A percentile compares a stretch with the other conserved stretches of the same genome.
phyloP scores from a whole-genome alignment of 2,113 vertebrate species.

The Electrona antarctica region DNA sequence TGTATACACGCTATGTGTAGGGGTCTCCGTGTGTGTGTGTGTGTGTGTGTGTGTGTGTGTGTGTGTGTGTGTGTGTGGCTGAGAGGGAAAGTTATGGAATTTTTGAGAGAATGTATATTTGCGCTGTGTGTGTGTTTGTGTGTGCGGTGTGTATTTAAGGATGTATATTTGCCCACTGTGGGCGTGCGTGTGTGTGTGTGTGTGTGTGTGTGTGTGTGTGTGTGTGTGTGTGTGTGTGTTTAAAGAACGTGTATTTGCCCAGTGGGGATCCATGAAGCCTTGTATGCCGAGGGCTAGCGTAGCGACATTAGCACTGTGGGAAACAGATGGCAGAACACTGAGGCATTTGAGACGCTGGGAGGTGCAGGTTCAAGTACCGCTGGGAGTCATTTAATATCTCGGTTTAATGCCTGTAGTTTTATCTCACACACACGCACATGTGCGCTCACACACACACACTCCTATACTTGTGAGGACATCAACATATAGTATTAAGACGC shows the following conservation, averaged over 20 bases:
- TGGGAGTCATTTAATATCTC: conserved; percentile 44
- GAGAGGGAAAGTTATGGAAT: too few species aligned
- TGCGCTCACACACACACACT: too few species aligned
- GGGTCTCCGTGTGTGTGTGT: too few species aligned
- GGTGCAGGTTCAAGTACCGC: conserved; percentile 29
- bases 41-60: too few species aligned
- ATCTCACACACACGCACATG: not conserved
- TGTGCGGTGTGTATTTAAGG: conserved; percentile 3
- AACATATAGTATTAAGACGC: too few species aligned
- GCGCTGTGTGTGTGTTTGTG: too few species aligned
- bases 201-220: conserved; percentile 22
- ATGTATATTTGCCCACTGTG: conserved; percentile 52
- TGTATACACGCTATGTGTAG: too few species aligned
- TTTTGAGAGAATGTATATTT: too few species aligned
- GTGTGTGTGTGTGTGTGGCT: too few species aligned
- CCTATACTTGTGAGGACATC: too few species aligned
- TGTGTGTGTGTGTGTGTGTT: conserved; percentile 49
- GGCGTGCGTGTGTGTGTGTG: conserved; percentile 20
- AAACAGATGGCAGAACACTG: conserved; percentile 65
- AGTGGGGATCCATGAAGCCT: conserved; percentile 49
- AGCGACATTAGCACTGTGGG: conserved; percentile 52
- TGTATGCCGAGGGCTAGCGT: conserved; percentile 35
- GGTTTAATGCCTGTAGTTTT: conserved; percentile 24
- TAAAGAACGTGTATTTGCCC: conserved; percentile 65
- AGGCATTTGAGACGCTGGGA: conserved; percentile 14